Evolutionary conservation across 2,797 vertebrate genomes (phyloP).

Genomic region (Rhinophrynus dorsalis): DNA sequence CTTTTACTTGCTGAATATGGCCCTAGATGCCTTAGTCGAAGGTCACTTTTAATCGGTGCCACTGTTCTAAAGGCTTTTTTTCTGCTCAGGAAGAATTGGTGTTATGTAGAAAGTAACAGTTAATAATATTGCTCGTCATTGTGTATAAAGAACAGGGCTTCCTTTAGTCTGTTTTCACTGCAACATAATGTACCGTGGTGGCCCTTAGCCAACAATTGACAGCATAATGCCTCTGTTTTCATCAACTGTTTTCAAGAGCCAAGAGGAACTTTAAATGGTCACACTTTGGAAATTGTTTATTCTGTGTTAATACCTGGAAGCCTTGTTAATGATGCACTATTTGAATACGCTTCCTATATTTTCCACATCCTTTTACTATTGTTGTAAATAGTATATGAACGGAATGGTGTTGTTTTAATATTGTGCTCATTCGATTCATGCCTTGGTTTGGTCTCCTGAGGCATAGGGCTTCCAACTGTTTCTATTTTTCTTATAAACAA

Average conservation of each 20-base stretch:
- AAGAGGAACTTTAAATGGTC: conserved; percentile 17
- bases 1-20: no score
- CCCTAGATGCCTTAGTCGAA: no score
- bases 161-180: neutral
- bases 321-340: conserved; percentile 14
- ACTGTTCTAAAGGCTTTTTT: neutral
- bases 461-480: neutral
- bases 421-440: neutral
- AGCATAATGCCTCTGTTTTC: conserved; percentile 37
- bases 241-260: conserved; percentile 7
- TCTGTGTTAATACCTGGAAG: conserved; percentile 41
- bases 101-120: neutral
- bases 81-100: conserved; percentile 1
- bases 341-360: neutral
- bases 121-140: conserved; percentile 22
- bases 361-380: conserved; percentile 4
- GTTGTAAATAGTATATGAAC: conserved; percentile 11
- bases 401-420: neutral
- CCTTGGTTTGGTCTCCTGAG: neutral
- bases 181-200: conserved; percentile 1
- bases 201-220: neutral
- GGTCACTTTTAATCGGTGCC: no score
- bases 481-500: no score
- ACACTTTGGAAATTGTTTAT: conserved; percentile 42
- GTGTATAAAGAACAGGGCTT: conserved; percentile 7